Percentiles rank a stretch among this genome's conserved stretches.
Conservation (phyloP, 2,797 vertebrate genomes). For the Coranthus polyacanthus region DNA sequence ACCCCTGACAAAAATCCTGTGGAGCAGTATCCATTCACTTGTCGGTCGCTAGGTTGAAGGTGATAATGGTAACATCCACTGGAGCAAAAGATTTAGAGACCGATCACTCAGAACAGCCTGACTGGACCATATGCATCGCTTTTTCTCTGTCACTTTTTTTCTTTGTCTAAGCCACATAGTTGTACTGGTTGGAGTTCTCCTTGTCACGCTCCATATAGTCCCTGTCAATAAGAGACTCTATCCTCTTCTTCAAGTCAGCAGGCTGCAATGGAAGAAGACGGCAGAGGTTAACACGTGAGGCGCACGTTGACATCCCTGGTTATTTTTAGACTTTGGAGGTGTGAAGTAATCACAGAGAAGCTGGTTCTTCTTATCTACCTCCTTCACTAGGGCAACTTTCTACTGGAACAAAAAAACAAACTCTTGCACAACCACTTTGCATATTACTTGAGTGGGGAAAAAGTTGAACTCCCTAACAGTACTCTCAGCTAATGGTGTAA, state of each 20-base stretch:
- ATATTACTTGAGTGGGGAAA: not conserved
- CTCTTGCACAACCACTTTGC: not conserved
- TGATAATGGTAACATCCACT: slow-evolving; percentile 90
- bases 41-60: slow-evolving; percentile 90
- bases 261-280: slow-evolving; percentile 82
- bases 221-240: slow-evolving; percentile 99
- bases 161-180: slow-evolving; percentile 95
- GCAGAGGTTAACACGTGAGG: slow-evolving; percentile 23
- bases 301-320: slow-evolving; percentile 7
- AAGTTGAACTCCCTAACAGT: not conserved
- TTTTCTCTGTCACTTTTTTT: slow-evolving; percentile 37
- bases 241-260: slow-evolving; percentile 99
- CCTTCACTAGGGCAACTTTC: not conserved
- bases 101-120: slow-evolving; percentile 85
- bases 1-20: slow-evolving; percentile 87
- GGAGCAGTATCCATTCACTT: slow-evolving; percentile 91
- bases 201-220: slow-evolving; percentile 99
- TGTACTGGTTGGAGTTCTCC: slow-evolving; percentile 99
- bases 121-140: slow-evolving; percentile 68
- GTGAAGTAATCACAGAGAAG: slow-evolving; percentile 11
- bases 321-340: slow-evolving; percentile 19
- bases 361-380: not conserved
- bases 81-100: slow-evolving; percentile 88
- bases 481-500: not conserved
- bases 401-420: not conserved